Conservation (phyloP, 2,888 invertebrate species). For the Morpho helenor region DNA sequence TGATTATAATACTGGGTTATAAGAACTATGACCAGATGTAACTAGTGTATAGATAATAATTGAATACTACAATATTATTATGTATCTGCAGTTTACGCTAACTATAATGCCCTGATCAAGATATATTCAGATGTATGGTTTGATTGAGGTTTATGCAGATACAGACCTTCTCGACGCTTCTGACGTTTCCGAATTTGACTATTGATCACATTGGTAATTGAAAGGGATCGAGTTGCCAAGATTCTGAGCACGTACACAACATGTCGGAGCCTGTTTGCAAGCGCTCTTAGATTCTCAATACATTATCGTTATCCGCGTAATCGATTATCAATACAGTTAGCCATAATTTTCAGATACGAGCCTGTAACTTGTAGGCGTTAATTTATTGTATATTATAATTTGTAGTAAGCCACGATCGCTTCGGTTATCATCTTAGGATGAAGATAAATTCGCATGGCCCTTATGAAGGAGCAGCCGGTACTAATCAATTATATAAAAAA, state of each 20-base stretch:
- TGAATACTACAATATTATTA: background rate
- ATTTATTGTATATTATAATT: no score
- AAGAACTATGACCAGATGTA: no score
- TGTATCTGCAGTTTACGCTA: background rate
- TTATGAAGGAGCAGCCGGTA: no score
- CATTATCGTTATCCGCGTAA: slow-evolving; percentile 56
- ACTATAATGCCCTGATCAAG: background rate
- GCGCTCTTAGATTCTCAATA: slow-evolving; percentile 49
- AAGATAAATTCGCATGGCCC: no score
- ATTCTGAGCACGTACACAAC: slow-evolving; percentile 61
- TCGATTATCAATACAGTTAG: slow-evolving; percentile 43
- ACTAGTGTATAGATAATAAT: background rate
- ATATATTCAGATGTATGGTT: slow-evolving; percentile 14
- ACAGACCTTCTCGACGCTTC: slow-evolving; percentile 25
- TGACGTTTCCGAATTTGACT: slow-evolving; percentile 47
- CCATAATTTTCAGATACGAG: slow-evolving; percentile 8
- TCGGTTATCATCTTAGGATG: background rate
- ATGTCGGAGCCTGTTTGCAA: slow-evolving; percentile 40
- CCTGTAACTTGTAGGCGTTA: background rate
- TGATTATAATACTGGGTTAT: no score
- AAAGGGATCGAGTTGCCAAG: slow-evolving; percentile 46
- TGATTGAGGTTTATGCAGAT: slow-evolving; percentile 15
- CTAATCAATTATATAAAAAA: no score
- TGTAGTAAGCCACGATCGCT: no score
- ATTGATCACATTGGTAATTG: slow-evolving; percentile 57